phyloP scores from a whole-genome alignment of 2,113 vertebrate species.

The Podiceps cristatus region DNA sequence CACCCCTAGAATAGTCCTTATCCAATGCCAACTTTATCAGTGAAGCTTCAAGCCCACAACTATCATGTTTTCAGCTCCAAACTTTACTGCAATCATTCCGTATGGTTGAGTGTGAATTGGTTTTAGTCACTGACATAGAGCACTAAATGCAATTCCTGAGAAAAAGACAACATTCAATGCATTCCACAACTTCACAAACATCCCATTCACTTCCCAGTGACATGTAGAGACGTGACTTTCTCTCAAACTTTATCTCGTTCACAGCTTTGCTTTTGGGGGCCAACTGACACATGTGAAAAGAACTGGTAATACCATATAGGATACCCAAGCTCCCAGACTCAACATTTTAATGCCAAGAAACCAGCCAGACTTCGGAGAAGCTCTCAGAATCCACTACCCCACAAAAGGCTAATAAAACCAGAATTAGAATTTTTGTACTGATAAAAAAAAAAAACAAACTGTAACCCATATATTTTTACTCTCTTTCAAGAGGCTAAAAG shows the following conservation, averaged over 20 bases:
- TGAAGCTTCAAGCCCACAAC: not conserved
- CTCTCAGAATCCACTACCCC: not conserved
- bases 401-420: not conserved
- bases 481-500: not conserved
- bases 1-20: not conserved
- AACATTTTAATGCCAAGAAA: not conserved
- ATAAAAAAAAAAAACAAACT: not conserved
- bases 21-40: not conserved
- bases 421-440: not conserved
- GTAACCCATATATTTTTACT: not conserved
- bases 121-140: not conserved
- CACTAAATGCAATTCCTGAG: fast-evolving
- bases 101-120: fast-evolving
- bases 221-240: fast-evolving
- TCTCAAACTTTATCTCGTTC: fast-evolving
- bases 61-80: fast-evolving
- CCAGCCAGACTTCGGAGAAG: not conserved
- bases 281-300: not conserved
- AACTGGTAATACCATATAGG: fast-evolving
- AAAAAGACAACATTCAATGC: fast-evolving
- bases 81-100: not conserved
- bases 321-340: not conserved
- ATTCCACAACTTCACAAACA: not conserved
- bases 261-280: not conserved
- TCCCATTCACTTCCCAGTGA: fast-evolving